A percentile compares a stretch with the other conserved stretches of the same genome.
Evolutionary conservation across 2,113 vertebrate genomes (phyloP).

Genomic region (Triplophysa tibetana): DNA sequence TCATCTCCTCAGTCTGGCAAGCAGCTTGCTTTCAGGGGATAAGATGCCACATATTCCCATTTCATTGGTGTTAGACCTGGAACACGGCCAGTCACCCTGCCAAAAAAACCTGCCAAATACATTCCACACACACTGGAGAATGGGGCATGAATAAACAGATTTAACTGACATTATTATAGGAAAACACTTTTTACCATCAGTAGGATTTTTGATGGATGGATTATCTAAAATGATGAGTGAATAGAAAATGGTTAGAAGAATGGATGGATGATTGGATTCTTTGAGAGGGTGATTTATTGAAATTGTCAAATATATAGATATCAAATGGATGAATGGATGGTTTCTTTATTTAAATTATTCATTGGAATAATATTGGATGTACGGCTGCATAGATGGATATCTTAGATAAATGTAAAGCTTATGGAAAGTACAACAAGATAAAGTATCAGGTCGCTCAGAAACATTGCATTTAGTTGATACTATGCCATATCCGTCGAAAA

Average conservation of each 20-base stretch:
- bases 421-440: too few species aligned
- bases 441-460: too few species aligned
- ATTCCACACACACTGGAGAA: constrained; percentile 17
- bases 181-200: background rate
- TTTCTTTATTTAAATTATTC: background rate
- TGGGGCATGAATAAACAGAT: constrained; percentile 13
- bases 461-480: too few species aligned
- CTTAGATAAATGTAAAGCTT: background rate
- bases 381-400: background rate
- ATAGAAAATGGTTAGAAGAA: background rate
- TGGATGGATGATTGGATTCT: background rate
- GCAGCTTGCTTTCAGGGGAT: constrained; percentile 39
- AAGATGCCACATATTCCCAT: constrained; percentile 63
- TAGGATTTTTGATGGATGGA: background rate
- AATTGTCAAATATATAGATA: too few species aligned
- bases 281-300: background rate
- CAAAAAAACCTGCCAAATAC: constrained; percentile 24
- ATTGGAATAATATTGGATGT: background rate
- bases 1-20: constrained; percentile 33
- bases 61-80: constrained; percentile 67
- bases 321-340: background rate
- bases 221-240: background rate
- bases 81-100: constrained; percentile 64
- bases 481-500: too few species aligned
- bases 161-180: constrained; percentile 23